phyloP scores from a whole-genome alignment of 2,888 invertebrate genomes.

The Rapana venosa region DNA sequence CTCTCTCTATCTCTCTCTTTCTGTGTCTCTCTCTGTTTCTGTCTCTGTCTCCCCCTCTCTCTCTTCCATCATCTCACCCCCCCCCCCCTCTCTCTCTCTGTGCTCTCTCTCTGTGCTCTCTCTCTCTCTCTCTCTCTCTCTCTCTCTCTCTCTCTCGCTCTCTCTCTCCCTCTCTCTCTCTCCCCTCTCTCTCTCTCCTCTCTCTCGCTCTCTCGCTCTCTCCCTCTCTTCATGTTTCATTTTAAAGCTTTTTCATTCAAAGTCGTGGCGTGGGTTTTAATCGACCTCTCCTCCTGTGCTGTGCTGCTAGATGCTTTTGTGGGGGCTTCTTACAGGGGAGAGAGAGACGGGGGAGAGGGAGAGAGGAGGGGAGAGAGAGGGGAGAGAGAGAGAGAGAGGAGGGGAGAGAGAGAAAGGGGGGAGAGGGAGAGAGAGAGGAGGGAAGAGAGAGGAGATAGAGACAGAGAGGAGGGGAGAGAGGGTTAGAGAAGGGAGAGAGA shows the following conservation, averaged over 20 bases:
- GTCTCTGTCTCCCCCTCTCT: background rate
- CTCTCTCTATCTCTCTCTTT: background rate
- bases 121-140: constrained; percentile 13
- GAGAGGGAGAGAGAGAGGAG: background rate
- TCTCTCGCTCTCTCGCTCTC: background rate
- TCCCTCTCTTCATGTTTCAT: background rate
- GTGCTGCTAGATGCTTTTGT: no score
- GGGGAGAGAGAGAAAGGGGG: background rate
- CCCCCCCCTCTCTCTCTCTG: background rate
- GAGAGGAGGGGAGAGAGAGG: background rate
- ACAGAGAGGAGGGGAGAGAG: background rate
- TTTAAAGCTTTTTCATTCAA: no score
- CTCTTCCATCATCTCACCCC: background rate
- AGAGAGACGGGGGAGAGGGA: background rate
- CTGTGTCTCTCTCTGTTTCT: background rate
- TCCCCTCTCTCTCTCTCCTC: background rate
- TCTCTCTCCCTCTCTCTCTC: constrained; percentile 8
- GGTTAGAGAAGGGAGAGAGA: background rate
- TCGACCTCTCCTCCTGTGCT: no score
- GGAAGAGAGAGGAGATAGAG: background rate
- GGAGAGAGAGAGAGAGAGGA: background rate
- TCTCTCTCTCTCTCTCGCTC: constrained; percentile 12
- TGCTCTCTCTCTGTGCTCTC: background rate
- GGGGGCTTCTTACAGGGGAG: background rate
- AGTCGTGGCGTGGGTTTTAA: no score